Evolutionary conservation across 64 coral and sea anemone species (phyloP).

Genomic region (Stichodactyla helianthus): DNA sequence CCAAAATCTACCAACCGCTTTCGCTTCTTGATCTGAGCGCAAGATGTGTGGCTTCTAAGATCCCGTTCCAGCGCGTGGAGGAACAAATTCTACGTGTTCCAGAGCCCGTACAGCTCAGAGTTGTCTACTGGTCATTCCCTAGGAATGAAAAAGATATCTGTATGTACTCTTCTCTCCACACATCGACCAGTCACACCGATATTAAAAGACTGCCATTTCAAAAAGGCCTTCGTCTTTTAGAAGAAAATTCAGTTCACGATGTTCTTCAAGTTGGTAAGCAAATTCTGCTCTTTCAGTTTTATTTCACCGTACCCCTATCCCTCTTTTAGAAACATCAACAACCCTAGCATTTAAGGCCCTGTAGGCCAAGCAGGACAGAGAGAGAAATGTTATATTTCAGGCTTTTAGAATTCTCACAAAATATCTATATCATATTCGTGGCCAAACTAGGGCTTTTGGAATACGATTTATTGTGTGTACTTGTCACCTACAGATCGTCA

Average conservation of each 20-base stretch:
- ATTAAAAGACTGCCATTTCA: conserved; percentile 85
- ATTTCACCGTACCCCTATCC: neutral
- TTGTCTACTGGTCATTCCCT: conserved; percentile 97
- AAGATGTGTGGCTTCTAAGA: conserved; percentile 76
- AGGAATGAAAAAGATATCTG: conserved; percentile 92
- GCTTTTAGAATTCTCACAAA: neutral
- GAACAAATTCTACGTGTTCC: conserved; percentile 81
- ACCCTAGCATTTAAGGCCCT: neutral
- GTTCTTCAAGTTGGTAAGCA: conserved; percentile 98
- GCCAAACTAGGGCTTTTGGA: neutral
- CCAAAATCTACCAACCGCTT: conserved; percentile 54
- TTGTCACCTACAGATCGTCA: conserved; percentile 63
- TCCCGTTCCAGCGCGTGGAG: conserved; percentile 93
- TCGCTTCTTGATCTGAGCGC: conserved; percentile 81
- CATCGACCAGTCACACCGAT: conserved; percentile 62
- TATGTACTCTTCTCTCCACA: conserved; percentile 91
- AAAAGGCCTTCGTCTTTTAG: conserved; percentile 78
- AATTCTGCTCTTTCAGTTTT: neutral
- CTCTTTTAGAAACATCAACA: neutral
- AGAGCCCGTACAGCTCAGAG: conserved; percentile 89
- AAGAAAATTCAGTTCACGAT: conserved; percentile 85
- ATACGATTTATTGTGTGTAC: conserved; percentile 48
- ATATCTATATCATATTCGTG: neutral
- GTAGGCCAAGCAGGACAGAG: neutral
- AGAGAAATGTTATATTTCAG: neutral